These are phyloP conservation scores for Drosophila algonquin DNA, from an alignment of 2,888 invertebrate species.

Conservation along the genomic window DNA sequence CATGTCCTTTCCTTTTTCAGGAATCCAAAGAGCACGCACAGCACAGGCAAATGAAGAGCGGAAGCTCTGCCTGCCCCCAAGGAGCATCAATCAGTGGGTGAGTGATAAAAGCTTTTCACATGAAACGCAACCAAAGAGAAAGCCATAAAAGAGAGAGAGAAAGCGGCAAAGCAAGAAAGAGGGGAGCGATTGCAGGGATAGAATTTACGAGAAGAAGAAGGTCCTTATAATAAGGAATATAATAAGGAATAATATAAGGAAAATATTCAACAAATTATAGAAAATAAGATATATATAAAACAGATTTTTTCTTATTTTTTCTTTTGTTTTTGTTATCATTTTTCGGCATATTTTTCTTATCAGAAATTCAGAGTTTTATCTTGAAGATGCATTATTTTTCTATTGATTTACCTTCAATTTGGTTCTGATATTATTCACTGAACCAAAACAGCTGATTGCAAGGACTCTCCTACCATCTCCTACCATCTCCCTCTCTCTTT, in stretches of 20 bases:
- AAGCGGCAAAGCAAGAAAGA: background rate
- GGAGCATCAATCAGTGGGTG: slow-evolving; percentile 55
- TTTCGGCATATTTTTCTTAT: slow-evolving; percentile 11
- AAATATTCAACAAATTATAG: background rate
- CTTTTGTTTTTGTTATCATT: background rate
- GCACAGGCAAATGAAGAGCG: slow-evolving; percentile 19
- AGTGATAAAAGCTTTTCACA: slow-evolving; percentile 49
- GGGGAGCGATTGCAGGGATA: background rate
- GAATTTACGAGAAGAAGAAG: background rate
- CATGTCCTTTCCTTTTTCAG: slow-evolving; percentile 53
- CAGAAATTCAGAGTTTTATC: slow-evolving; percentile 9
- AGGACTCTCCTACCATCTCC: slow-evolving; percentile 12
- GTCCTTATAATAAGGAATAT: slow-evolving; percentile 25
- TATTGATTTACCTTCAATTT: slow-evolving; percentile 31
- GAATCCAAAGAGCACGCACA: slow-evolving; percentile 27
- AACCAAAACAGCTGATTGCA: slow-evolving; percentile 41
- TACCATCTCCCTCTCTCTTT: slow-evolving; percentile 20
- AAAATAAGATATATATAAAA: background rate
- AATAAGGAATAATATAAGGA: background rate
- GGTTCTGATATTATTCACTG: slow-evolving; percentile 5
- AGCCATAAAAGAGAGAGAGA: background rate
- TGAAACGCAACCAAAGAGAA: slow-evolving; percentile 26
- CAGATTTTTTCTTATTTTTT: background rate
- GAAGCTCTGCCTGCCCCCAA: slow-evolving; percentile 26
- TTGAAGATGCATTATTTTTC: slow-evolving; percentile 11